Percentiles rank a stretch among this genome's conserved stretches.
phyloP scores from a whole-genome alignment of 2,113 vertebrate genomes.

The Calyptomena viridis region DNA sequence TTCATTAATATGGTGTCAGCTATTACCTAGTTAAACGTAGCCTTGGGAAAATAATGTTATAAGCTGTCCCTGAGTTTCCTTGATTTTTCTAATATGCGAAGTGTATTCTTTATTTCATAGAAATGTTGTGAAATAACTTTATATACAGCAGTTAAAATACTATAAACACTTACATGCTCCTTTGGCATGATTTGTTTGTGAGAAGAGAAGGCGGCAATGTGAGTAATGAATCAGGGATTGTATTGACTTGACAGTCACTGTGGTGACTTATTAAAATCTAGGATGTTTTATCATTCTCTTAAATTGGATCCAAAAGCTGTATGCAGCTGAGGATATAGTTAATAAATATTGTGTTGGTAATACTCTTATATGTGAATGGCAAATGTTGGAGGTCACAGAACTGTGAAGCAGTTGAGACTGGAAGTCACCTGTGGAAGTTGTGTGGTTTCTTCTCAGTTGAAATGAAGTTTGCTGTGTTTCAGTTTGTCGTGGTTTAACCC shows the following conservation, averaged over 20 bases:
- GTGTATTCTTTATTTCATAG: neutral
- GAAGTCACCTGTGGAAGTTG: neutral
- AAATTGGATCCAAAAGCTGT: slow-evolving; percentile 18
- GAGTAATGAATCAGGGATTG: neutral
- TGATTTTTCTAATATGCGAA: neutral
- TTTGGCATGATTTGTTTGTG: neutral
- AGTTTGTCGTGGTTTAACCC: neutral
- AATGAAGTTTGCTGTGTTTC: neutral
- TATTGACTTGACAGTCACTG: neutral
- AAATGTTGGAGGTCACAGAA: neutral
- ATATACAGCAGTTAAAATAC: neutral
- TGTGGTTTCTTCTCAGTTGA: neutral
- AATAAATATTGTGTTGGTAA: neutral
- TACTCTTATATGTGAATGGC: neutral
- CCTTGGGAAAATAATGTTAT: neutral
- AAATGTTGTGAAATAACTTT: neutral
- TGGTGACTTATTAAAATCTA: neutral
- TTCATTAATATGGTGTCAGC: neutral
- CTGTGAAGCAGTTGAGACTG: neutral
- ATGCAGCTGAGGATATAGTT: neutral
- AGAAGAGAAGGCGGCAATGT: neutral
- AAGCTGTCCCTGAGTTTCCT: neutral
- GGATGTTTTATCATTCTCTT: neutral
- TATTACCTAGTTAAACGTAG: neutral
- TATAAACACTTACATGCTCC: neutral